Base-by-base conservation (phyloP, 2,113 vertebrate species). In the Euleptes europaea region DNA sequence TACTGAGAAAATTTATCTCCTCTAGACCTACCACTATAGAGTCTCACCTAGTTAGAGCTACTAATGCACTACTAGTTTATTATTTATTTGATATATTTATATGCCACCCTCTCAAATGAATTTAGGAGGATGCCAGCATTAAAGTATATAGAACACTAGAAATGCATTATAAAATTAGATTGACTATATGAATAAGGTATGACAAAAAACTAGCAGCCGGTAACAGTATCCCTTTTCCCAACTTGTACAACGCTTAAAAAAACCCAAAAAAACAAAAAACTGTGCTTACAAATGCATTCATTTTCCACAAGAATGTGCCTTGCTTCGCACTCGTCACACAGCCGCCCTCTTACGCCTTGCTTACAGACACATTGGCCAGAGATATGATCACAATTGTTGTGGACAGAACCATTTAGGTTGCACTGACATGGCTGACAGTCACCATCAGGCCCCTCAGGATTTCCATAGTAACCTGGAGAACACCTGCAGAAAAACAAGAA, bases 311-410 rank as follows among this genome's bases (percentile, higher is more conserved):
- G 96, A 35, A 97, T 85, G 70, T 98, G 97, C n/a, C 97, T 97
- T 0, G 94, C 92, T 21, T 97, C 95, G 80, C 99, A 99, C 17
- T 95, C 86, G 76, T 98, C 95, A 23, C 99, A 99, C 33, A 91
- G 95, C 26, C 90, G 97, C 51, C 99, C 98, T 1, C 84, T 95
- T 63, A 97, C 95, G 2, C 98, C 98, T 0, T 87, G 88, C 88
- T 96, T 97, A 74, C 99, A 99, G 85, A 94, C 42, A 35, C 99
- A 99, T 89, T 96, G 95, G 4, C 99, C 99, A 0, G 93, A 97
- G 69, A 63, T 19, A 1, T 12, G n/a, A 7, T 99, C 93, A 33
- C 98, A 99, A 9, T 90, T 76, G 0, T 71, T 2, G 1, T 96
- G 94, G 8, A 96, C 4, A 0, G 99, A 98, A 2, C 99, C 98